A percentile compares a stretch with the other conserved stretches of the same genome.
These are phyloP conservation scores for Neogobius melanostomus DNA, from an alignment of 2,113 vertebrate genomes.

Conservation along the genomic window DNA sequence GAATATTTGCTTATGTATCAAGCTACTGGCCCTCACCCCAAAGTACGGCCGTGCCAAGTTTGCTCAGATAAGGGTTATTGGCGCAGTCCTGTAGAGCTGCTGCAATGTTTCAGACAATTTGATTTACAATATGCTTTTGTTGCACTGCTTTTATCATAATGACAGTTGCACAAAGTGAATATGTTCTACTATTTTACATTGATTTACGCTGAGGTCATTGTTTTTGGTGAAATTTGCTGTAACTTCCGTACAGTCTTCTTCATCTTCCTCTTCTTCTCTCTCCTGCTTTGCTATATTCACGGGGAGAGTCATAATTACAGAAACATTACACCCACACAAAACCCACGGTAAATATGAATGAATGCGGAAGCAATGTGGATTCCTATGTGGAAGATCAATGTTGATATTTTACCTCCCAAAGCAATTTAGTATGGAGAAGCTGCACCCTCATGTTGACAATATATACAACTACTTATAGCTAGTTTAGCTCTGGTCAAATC, in stretches of 20 bases:
- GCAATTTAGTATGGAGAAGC: slow-evolving; percentile 10
- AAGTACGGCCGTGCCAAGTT: background rate
- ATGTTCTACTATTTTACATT: background rate
- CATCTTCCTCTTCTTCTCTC: background rate
- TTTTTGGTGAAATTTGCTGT: background rate
- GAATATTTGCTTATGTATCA: background rate
- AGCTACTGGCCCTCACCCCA: background rate
- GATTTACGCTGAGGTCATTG: background rate
- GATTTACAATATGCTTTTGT: background rate
- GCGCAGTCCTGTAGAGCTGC: background rate
- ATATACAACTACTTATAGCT: background rate
- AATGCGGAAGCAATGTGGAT: slow-evolving; percentile 1
- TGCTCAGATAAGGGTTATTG: background rate
- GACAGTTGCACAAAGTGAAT: too few species aligned
- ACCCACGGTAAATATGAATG: background rate
- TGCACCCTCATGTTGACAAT: slow-evolving; percentile 20
- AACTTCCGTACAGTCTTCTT: background rate
- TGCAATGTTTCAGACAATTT: background rate
- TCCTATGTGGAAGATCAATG: slow-evolving; percentile 8
- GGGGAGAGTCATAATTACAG: slow-evolving; percentile 11
- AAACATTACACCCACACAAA: background rate
- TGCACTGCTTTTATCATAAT: background rate
- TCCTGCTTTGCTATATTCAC: background rate
- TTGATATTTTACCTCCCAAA: slow-evolving; percentile 28
- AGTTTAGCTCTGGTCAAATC: background rate